Conservation (phyloP, 2,113 vertebrate species). For the Mungos mungo region DNA sequence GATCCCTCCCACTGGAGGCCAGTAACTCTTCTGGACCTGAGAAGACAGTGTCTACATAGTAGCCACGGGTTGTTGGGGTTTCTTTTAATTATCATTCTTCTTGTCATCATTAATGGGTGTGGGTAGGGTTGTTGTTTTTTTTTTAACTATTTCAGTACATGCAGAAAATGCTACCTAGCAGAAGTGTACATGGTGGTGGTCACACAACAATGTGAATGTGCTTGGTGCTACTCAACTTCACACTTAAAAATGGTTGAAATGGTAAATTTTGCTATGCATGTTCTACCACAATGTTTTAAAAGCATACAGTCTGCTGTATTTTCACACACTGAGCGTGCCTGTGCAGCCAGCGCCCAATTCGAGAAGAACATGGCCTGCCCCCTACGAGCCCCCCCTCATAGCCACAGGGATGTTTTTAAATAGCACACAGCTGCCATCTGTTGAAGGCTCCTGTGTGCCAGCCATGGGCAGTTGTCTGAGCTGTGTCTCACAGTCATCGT, state of each 20-base stretch:
- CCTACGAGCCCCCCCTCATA: neutral
- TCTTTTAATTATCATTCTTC: neutral
- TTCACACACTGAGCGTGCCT: neutral
- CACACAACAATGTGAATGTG: accelerated
- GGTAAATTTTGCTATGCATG: neutral
- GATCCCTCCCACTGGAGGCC: neutral
- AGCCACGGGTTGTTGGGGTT: neutral
- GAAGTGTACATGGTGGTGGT: neutral
- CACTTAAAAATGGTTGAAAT: neutral
- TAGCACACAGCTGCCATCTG: conserved; percentile 31
- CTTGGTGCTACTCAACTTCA: neutral
- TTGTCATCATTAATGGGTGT: neutral
- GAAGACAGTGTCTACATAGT: neutral
- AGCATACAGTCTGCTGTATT: neutral
- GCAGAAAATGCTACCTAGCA: accelerated
- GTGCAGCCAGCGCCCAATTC: neutral
- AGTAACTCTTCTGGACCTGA: neutral
- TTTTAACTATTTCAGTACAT: neutral
- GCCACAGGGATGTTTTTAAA: neutral
- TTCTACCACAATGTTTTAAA: neutral
- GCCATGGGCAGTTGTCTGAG: neutral
- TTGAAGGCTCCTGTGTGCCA: neutral
- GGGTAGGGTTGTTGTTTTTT: neutral
- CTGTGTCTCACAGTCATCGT: neutral
- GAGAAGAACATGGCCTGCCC: neutral